Evolutionary conservation across 2,888 invertebrate species (phyloP).

Genomic region (Heliothis peltigera): DNA sequence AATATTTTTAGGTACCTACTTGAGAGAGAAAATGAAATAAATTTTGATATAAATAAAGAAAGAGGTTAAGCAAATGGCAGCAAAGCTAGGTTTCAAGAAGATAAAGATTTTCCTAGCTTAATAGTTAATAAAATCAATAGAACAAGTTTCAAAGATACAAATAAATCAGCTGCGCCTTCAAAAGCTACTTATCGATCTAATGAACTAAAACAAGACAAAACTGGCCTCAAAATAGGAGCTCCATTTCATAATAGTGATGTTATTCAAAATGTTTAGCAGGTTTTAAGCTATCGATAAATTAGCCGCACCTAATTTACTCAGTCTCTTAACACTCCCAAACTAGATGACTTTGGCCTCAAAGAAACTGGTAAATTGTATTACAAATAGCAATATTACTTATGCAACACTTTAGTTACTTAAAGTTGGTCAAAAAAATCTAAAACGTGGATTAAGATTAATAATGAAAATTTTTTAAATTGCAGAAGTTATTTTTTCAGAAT

Average conservation of each 20-base stretch:
- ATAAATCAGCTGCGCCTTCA: constrained; percentile 33
- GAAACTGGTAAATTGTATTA: neutral
- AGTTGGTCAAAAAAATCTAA: neutral
- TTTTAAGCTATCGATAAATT: constrained; percentile 8
- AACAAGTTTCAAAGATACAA: constrained; percentile 5
- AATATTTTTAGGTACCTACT: no score
- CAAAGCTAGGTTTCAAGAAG: no score
- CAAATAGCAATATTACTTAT: neutral
- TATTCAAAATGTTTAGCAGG: constrained; percentile 20
- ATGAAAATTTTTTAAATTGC: no score
- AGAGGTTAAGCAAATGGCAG: no score
- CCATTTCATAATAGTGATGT: constrained; percentile 24
- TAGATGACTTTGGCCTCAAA: constrained; percentile 22
- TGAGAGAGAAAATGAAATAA: neutral
- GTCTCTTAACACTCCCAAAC: constrained; percentile 11
- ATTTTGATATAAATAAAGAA: neutral
- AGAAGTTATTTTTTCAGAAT: no score
- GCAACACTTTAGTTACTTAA: neutral
- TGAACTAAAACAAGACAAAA: constrained; percentile 19
- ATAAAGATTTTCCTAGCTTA: neutral
- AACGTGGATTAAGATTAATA: no score
- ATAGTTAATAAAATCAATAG: neutral
- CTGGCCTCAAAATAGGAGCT: constrained; percentile 24
- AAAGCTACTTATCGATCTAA: constrained; percentile 13
- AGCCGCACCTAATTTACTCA: constrained; percentile 16